phyloP scores from a whole-genome alignment of 1,140 invertebrate species.

The Cheumatopsyche charites region DNA sequence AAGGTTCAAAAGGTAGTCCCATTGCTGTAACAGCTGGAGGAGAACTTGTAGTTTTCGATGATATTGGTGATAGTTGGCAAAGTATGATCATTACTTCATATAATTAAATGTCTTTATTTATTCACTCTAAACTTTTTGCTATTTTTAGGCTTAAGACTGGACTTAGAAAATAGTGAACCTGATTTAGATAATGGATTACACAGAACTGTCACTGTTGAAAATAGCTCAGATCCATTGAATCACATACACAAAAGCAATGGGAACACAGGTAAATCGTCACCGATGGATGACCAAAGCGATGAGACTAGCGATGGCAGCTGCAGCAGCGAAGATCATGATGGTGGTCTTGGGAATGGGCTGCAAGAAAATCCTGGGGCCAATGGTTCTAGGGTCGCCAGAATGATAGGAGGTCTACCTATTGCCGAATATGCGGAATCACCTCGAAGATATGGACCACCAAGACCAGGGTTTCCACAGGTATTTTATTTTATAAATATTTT shows the following conservation, averaged over 20 bases:
- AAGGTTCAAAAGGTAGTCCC: conserved; percentile 58
- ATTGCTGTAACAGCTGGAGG: conserved; percentile 68
- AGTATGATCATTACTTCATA: conserved; percentile 56
- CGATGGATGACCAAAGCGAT: conserved; percentile 50
- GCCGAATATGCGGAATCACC: conserved; percentile 92
- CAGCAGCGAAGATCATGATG: conserved; percentile 50
- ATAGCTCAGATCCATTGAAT: conserved; percentile 59
- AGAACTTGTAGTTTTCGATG: conserved; percentile 82
- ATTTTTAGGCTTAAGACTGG: conserved; percentile 59
- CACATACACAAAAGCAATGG: conserved; percentile 30
- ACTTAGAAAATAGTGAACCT: conserved; percentile 60
- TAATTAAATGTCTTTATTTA: not conserved
- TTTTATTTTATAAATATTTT: not conserved
- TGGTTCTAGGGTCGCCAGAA: conserved; percentile 70
- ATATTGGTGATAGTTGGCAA: conserved; percentile 78
- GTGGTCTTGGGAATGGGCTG: conserved; percentile 46
- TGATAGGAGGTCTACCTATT: conserved; percentile 87
- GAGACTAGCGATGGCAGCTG: conserved; percentile 53
- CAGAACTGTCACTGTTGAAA: conserved; percentile 62
- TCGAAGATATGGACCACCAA: conserved; percentile 75
- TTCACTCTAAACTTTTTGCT: conserved; percentile 58
- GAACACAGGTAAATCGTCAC: conserved; percentile 39
- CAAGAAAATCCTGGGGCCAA: conserved; percentile 60
- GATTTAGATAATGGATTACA: conserved; percentile 60
- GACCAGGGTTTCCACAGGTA: conserved; percentile 63